phyloP scores from a whole-genome alignment of 1,140 invertebrate genomes.

The Monochamus saltuarius region DNA sequence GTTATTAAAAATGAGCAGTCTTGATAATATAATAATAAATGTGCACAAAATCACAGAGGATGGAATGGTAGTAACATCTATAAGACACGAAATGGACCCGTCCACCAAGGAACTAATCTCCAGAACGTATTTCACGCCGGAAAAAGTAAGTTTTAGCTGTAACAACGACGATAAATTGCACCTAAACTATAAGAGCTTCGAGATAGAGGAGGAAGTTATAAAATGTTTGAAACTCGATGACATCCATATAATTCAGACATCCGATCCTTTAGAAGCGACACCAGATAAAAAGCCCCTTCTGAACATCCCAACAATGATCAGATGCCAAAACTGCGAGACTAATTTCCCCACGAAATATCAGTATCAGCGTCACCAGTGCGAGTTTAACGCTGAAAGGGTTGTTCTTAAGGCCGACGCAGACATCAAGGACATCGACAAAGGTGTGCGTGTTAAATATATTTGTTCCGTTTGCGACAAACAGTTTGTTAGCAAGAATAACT shows the following conservation, averaged over 20 bases:
- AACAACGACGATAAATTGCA: slow-evolving; percentile 3
- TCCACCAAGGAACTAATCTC: slow-evolving; percentile 9
- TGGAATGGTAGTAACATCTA: not conserved
- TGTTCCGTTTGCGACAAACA: slow-evolving; percentile 47
- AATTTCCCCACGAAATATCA: slow-evolving; percentile 52
- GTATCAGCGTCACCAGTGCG: slow-evolving; percentile 50
- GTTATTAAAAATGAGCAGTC: slow-evolving; percentile 16
- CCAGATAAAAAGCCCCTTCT: slow-evolving; percentile 3
- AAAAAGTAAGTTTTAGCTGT: slow-evolving; percentile 3
- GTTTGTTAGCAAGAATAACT: slow-evolving; percentile 47
- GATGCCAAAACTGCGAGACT: slow-evolving; percentile 51
- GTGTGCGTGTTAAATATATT: slow-evolving; percentile 39
- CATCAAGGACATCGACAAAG: slow-evolving; percentile 37
- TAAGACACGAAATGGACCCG: slow-evolving; percentile 7
- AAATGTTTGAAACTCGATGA: slow-evolving; percentile 12
- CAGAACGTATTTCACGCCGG: not conserved
- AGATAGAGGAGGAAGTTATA: not conserved
- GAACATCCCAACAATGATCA: slow-evolving; percentile 40
- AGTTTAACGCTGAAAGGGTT: slow-evolving; percentile 49
- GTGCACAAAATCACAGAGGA: slow-evolving; percentile 13
- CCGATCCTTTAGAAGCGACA: not conserved
- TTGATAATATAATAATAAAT: slow-evolving; percentile 16
- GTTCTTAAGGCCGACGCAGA: slow-evolving; percentile 43
- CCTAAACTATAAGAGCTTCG: slow-evolving; percentile 1
- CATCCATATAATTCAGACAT: too few species aligned